phyloP scores from a whole-genome alignment of 2,797 vertebrate genomes.

The Ctenosaura bakeri region DNA sequence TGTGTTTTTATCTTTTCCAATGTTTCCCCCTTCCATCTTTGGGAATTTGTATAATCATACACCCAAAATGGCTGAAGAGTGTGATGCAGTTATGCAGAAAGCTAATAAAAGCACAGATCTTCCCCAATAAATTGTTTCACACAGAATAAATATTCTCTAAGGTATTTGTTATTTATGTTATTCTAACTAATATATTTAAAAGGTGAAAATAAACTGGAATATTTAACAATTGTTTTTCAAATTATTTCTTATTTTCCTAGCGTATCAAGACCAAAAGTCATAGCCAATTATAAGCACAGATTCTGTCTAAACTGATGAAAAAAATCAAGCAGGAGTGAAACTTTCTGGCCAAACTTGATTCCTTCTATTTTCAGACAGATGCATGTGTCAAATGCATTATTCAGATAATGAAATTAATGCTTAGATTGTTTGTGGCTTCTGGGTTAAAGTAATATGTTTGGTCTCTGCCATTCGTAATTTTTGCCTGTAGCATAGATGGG shows the following conservation, averaged over 20 bases:
- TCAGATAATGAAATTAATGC: conserved; percentile 17
- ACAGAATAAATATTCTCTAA: conserved; percentile 3
- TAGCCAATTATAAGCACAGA: not conserved
- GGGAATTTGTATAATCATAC: conserved; percentile 1
- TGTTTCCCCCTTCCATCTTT: not conserved
- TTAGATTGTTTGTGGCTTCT: not conserved
- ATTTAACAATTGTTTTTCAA: conserved; percentile 16
- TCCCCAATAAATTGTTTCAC: not conserved
- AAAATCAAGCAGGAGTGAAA: conserved; percentile 7
- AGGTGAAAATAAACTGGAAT: not conserved
- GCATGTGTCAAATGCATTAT: conserved; percentile 14
- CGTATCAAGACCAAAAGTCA: not conserved
- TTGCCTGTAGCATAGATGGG: not conserved
- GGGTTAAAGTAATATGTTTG: not conserved
- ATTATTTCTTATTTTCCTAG: not conserved
- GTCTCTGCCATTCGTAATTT: not conserved
- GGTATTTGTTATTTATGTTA: conserved; percentile 9
- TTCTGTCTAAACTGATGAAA: not conserved
- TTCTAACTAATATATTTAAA: not conserved
- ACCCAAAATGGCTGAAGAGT: not conserved
- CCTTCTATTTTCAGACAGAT: not conserved
- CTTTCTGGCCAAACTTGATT: not conserved
- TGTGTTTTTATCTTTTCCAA: not conserved
- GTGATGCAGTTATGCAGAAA: not conserved
- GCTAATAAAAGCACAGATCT: conserved; percentile 13